Conservation (phyloP, 2,888 invertebrate genomes). For the Gymnocheta viridis region DNA sequence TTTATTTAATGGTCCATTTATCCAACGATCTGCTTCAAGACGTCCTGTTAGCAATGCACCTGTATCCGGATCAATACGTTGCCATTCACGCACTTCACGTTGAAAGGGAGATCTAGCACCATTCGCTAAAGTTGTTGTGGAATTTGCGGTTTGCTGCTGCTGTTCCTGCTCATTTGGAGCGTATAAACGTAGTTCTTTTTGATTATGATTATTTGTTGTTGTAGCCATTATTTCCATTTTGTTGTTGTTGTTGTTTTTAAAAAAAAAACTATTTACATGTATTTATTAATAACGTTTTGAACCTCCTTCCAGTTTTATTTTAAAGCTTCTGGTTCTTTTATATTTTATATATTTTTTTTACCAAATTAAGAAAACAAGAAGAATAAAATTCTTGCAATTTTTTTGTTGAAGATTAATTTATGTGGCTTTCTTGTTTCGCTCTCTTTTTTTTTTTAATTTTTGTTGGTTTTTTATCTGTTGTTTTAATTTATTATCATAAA, state of each 20-base stretch:
- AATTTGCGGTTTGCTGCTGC: conserved; percentile 52
- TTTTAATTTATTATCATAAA: conserved; percentile 79
- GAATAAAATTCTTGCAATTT: conserved; percentile 34
- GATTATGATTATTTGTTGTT: conserved; percentile 76
- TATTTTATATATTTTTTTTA: not conserved
- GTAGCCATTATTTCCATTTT: conserved; percentile 64
- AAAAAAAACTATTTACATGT: conserved; percentile 31
- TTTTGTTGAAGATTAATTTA: conserved; percentile 14
- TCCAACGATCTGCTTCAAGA: conserved; percentile 82
- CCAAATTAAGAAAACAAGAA: conserved; percentile 5
- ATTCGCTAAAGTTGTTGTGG: conserved; percentile 40
- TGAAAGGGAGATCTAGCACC: conserved; percentile 81
- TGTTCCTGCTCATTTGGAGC: conserved; percentile 69
- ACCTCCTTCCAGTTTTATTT: not conserved
- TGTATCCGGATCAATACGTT: conserved; percentile 82
- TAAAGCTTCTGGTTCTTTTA: not conserved
- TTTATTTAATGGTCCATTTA: conserved; percentile 82
- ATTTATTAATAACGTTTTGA: not conserved
- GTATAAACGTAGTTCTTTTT: conserved; percentile 76
- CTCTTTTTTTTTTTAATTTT: conserved; percentile 26
- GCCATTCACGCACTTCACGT: conserved; percentile 82
- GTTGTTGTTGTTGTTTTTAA: conserved; percentile 23
- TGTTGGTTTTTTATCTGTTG: conserved; percentile 75
- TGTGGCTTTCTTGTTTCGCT: conserved; percentile 69
- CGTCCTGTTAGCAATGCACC: conserved; percentile 82